Evolutionary conservation across 2,113 vertebrate species (phyloP).

Genomic region (Lathamus discolor): DNA sequence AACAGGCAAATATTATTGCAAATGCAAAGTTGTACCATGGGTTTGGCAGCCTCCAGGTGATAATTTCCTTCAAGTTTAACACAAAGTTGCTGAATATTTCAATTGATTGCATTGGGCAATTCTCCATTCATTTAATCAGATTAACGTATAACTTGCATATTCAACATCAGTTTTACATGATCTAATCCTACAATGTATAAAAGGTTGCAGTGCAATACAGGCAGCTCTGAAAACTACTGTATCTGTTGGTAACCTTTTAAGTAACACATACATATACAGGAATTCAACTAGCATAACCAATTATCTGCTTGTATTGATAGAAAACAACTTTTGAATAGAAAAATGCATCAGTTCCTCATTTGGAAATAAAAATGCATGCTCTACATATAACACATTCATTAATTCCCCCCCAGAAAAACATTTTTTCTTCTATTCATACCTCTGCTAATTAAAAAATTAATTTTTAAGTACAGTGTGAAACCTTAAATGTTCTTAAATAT

Average conservation of each 20-base stretch:
- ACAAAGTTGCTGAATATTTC: conserved; percentile 58
- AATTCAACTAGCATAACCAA: not conserved
- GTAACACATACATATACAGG: not conserved
- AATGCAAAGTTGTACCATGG: conserved; percentile 38
- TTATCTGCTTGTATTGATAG: not conserved
- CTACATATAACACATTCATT: not conserved
- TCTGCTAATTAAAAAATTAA: conserved; percentile 5
- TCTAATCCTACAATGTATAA: not conserved
- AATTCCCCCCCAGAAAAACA: not conserved
- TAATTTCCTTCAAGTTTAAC: conserved; percentile 53
- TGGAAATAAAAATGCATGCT: not conserved
- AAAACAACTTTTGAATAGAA: conserved; percentile 3
- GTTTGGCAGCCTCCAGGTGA: conserved; percentile 57
- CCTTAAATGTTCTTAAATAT: not conserved
- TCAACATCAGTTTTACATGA: conserved; percentile 23
- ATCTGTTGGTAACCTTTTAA: not conserved
- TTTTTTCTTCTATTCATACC: not conserved
- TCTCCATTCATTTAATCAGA: conserved; percentile 57
- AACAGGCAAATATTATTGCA: conserved; percentile 41
- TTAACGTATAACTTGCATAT: conserved; percentile 62
- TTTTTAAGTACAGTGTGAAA: not conserved
- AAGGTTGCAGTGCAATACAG: conserved; percentile 11
- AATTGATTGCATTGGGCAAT: conserved; percentile 41
- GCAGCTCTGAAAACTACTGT: not conserved
- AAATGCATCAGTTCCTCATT: not conserved